phyloP scores from a whole-genome alignment of 2,113 vertebrate species.

The Mormyrus iriodes region DNA sequence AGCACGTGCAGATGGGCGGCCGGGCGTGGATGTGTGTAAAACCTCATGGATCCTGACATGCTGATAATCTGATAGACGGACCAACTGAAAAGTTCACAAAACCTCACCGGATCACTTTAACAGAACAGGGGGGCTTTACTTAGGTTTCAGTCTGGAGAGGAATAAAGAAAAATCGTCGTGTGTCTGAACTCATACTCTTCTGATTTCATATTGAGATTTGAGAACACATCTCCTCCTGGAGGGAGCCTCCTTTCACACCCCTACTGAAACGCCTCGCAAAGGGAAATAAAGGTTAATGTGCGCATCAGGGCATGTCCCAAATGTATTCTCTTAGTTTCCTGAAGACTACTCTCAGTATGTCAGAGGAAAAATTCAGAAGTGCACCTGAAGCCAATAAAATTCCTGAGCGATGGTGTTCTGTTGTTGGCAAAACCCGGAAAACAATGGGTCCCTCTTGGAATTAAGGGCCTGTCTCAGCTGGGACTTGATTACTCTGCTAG shows the following conservation, averaged over 20 bases:
- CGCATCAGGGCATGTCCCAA: constrained; percentile 10
- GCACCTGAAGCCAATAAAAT: background rate
- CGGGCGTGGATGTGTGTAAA: constrained; percentile 53
- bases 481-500: background rate
- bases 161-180: constrained; percentile 33
- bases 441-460: background rate
- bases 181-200: constrained; percentile 40
- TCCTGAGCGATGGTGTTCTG: background rate
- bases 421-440: background rate
- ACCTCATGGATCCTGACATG: background rate
- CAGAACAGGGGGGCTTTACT: background rate
- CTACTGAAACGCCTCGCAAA: constrained; percentile 29
- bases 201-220: constrained; percentile 47
- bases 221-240: constrained; percentile 22
- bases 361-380: background rate
- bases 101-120: background rate
- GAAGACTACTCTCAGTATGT: background rate
- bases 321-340: background rate
- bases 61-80: background rate
- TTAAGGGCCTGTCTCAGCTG: background rate
- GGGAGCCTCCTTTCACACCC: background rate
- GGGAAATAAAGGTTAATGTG: constrained; percentile 55
- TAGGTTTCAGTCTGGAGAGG: constrained; percentile 38
- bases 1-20: constrained; percentile 14
- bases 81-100: background rate